Evolutionary conservation across 2,888 invertebrate species (phyloP), one percentile per base, ranked within the genome.

Genomic region (Parascotia fuliginaria): DNA sequence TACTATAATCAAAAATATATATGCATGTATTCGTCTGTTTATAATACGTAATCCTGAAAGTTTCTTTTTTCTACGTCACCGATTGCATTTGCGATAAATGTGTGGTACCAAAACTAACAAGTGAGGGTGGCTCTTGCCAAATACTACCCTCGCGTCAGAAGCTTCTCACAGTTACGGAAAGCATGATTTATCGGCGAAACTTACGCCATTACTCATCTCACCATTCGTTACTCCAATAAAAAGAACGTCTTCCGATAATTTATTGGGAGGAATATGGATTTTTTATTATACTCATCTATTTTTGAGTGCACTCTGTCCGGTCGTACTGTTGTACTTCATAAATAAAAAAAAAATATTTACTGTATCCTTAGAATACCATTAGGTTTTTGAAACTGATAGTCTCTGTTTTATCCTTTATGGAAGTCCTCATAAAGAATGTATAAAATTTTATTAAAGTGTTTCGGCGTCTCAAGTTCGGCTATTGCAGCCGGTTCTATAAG

Each of bases 161-260:
- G 79, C 82, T 84, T 79, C 81, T 83, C 81, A 78, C 75, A 73
- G 77, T 75, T 74, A 78, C 77, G 81, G 81, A 80, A 82, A 83
- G 76, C 79, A 77, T 89, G 90, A 92, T 91, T 92, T 92, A 92
- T 91, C 70, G 84, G 77, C 74, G 70, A 88, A 92, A 91, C 83
- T 92, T 91, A 73, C 70, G 70, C 89, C 90, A 89, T 92, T 88
- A 88, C 81, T 92, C 91, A 91, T 91, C 85, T 85, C 80, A 88
- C 83, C 90, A 91, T 91, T 91, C 90, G 91, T 89, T 89, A 89
- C 86, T 88, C 80, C 89, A 89, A 89, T 91, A 91, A 92, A 89
- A 91, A 90, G 83, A 87, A 85, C 84, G 85, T 86, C 87, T 88
- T 82, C 79, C 80, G 72, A 88, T 87, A 86, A 90, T 89, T 89